A percentile compares a stretch with the other conserved stretches of the same genome.
These are phyloP conservation scores for Callopanchax toddi DNA, from an alignment of 2,113 vertebrate genomes.

Conservation along the genomic window DNA sequence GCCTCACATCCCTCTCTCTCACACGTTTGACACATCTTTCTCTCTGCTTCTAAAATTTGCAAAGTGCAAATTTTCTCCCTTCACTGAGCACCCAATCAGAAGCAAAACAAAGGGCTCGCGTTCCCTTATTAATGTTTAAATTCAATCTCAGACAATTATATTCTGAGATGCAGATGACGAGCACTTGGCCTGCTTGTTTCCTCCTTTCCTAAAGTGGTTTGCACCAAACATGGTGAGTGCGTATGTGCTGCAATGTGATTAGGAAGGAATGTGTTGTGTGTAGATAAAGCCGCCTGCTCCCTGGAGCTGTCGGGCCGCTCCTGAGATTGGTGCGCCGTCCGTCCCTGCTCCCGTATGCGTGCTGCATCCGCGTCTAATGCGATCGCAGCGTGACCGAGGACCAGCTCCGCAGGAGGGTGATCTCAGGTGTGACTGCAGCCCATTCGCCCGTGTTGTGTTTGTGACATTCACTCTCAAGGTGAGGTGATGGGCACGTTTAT, in stretches of 20 bases:
- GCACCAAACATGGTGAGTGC: constrained; percentile 34
- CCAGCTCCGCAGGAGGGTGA: constrained; percentile 35
- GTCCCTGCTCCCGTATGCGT: constrained; percentile 40
- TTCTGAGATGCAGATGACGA: constrained; percentile 33
- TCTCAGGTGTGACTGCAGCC: constrained; percentile 52
- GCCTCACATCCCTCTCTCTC: constrained; percentile 8
- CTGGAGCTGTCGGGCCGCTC: constrained; percentile 30
- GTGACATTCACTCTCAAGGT: constrained; percentile 46
- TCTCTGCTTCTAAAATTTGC: constrained; percentile 36
- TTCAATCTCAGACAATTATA: constrained; percentile 42
- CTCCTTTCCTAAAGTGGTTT: constrained; percentile 37
- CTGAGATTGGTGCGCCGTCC: constrained; percentile 41
- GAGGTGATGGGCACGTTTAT: constrained; percentile 17
- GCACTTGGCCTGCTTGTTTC: constrained; percentile 27
- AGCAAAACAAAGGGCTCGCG: constrained; percentile 40
- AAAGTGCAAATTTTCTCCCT: constrained; percentile 52
- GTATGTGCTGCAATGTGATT: constrained; percentile 58
- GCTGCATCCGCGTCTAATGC: constrained; percentile 54
- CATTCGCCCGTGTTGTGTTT: constrained; percentile 30
- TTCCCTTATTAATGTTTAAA: constrained; percentile 49
- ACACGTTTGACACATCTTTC: constrained; percentile 30
- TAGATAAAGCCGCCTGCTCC: constrained; percentile 58
- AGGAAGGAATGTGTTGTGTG: constrained; percentile 63
- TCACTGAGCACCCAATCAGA: constrained; percentile 24
- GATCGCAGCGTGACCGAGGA: constrained; percentile 52